Percentiles rank a stretch among this genome's conserved stretches.
Evolutionary conservation across 1,140 invertebrate genomes (phyloP).

Genomic region (Zelostemma sp.): DNA sequence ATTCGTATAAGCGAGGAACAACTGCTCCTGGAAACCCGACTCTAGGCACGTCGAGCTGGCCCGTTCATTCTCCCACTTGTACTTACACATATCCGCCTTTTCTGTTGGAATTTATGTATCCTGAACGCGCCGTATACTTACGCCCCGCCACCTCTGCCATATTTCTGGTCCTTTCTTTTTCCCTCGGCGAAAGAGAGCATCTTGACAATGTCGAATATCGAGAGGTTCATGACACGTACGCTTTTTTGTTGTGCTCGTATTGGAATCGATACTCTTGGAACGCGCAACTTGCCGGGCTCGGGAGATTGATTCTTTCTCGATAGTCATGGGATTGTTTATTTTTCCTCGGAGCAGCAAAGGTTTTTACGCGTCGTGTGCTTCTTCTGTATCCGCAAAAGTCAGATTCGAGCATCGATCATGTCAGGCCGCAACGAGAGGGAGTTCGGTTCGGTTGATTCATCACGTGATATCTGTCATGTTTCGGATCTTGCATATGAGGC

Average conservation of each 20-base stretch:
- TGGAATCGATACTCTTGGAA: not conserved
- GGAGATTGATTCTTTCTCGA: not conserved
- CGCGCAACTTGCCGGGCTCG: not conserved
- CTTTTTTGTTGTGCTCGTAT: not conserved
- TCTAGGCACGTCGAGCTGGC: not conserved
- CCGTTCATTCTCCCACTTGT: constrained; percentile 7
- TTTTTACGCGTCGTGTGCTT: too few relatives aligned
- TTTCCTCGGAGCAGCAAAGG: not conserved
- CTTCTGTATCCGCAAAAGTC: too few relatives aligned
- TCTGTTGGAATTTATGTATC: constrained; percentile 36
- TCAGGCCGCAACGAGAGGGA: not conserved
- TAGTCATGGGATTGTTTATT: not conserved
- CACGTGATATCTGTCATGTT: not conserved
- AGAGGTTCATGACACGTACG: not conserved
- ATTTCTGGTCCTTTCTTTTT: too few relatives aligned
- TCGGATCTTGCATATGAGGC: not conserved
- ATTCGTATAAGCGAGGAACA: constrained; percentile 60
- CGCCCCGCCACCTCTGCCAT: too few relatives aligned
- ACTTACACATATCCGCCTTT: constrained; percentile 6
- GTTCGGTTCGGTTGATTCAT: not conserved
- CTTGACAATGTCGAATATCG: too few relatives aligned
- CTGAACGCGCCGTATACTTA: constrained; percentile 15
- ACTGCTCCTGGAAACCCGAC: constrained; percentile 41
- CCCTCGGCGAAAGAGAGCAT: too few relatives aligned
- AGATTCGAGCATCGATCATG: constrained; percentile 1